phyloP scores from a whole-genome alignment of 2,888 invertebrate genomes.

The Alitta virens region DNA sequence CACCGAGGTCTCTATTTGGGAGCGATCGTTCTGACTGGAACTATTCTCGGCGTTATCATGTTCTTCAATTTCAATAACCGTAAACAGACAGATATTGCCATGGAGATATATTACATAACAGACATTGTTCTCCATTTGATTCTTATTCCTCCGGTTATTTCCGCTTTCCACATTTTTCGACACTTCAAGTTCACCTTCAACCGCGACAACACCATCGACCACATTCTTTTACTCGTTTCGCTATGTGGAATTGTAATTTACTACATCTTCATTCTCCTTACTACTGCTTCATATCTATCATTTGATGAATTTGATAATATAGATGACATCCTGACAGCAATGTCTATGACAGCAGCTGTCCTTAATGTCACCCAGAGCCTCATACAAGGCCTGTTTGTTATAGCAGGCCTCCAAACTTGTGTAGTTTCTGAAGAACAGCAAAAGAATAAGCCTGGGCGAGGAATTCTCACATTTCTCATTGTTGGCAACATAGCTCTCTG shows the following conservation, averaged over 20 bases:
- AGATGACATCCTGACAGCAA: conserved; percentile 31
- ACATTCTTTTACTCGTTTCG: conserved; percentile 86
- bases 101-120: conserved; percentile 39
- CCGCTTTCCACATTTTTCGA: conserved; percentile 33
- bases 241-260: conserved; percentile 85
- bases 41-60: conserved; percentile 48
- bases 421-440: conserved; percentile 45
- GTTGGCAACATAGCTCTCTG: conserved; percentile 67
- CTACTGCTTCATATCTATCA: conserved; percentile 32
- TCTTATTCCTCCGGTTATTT: conserved; percentile 40
- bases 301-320: not conserved
- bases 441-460: conserved; percentile 60
- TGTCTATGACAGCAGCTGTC: conserved; percentile 35
- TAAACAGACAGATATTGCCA: conserved; percentile 3
- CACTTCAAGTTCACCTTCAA: conserved; percentile 39
- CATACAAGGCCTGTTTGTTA: conserved; percentile 47
- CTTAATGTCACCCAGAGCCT: conserved; percentile 44
- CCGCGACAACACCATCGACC: conserved; percentile 38
- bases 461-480: conserved; percentile 65
- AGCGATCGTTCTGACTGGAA: conserved; percentile 53
- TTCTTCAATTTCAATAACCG: conserved; percentile 49
- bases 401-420: conserved; percentile 41
- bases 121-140: conserved; percentile 35
- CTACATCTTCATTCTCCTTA: conserved; percentile 47
- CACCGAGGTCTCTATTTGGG: conserved; percentile 58